These are phyloP conservation scores for Orius insidiosus DNA, from an alignment of 1,140 invertebrate genomes.

Conservation along the genomic window DNA sequence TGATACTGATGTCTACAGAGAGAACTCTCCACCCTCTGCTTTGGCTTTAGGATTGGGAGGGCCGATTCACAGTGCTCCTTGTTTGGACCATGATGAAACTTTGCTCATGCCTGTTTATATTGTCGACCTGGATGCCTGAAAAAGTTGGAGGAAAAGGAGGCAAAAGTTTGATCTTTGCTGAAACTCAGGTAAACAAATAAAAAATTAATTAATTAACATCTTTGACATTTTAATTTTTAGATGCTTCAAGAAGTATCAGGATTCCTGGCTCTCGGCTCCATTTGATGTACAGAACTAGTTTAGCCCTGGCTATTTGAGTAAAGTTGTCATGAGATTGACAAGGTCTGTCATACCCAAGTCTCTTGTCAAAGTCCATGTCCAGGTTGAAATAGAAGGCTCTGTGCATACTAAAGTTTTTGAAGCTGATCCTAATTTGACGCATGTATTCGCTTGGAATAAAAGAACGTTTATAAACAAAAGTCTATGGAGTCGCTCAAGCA, in stretches of 20 bases:
- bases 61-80: constrained; percentile 31
- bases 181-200: constrained; percentile 66
- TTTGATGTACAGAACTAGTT: constrained; percentile 82
- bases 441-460: constrained; percentile 94
- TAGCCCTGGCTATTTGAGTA: constrained; percentile 84
- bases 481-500: constrained; percentile 76
- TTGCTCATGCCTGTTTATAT: constrained; percentile 58
- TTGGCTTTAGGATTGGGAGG: constrained; percentile 16
- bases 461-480: constrained; percentile 94
- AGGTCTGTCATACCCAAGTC: constrained; percentile 55
- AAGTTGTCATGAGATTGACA: constrained; percentile 79
- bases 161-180: constrained; percentile 64
- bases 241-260: constrained; percentile 86
- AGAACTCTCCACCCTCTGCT: constrained; percentile 14
- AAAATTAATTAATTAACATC: too few relatives aligned
- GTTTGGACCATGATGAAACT: constrained; percentile 72
- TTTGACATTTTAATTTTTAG: too few relatives aligned
- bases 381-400: constrained; percentile 81
- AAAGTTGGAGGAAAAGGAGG: constrained; percentile 67
- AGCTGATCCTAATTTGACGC: constrained; percentile 83
- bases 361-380: constrained; percentile 75
- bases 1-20: constrained; percentile 27
- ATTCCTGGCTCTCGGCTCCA: constrained; percentile 84
- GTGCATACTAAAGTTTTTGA: constrained; percentile 83
- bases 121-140: constrained; percentile 69